These are phyloP conservation scores for Athalia rosae DNA, from an alignment of 2,888 invertebrate genomes.

Conservation along the genomic window DNA sequence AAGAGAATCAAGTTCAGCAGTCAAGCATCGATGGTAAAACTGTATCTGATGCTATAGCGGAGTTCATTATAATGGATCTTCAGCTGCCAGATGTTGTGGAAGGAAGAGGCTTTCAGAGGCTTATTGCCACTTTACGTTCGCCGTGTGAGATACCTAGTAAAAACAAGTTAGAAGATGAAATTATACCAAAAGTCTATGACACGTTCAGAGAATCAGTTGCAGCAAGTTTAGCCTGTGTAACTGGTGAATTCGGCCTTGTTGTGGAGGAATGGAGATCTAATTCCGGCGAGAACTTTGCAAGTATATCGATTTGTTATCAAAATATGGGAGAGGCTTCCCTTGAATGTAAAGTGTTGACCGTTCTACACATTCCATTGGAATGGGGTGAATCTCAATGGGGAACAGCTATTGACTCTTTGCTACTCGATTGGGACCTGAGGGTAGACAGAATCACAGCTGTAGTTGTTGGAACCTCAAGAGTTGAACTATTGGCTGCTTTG, in stretches of 20 bases:
- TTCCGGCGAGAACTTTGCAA: conserved; percentile 70
- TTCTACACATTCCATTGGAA: conserved; percentile 71
- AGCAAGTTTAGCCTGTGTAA: conserved; percentile 62
- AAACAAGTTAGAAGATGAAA: conserved; percentile 72
- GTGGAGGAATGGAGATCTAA: conserved; percentile 74
- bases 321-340: conserved; percentile 68
- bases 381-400: conserved; percentile 72
- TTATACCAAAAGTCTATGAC: conserved; percentile 74
- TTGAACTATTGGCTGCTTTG: conserved; percentile 67
- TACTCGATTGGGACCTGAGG: conserved; percentile 72
- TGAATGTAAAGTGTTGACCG: conserved; percentile 72
- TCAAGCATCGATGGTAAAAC: conserved; percentile 68
- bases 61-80: conserved; percentile 74
- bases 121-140: conserved; percentile 72
- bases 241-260: conserved; percentile 70
- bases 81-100: conserved; percentile 74
- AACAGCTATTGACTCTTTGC: conserved; percentile 66
- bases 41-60: conserved; percentile 73
- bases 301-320: conserved; percentile 73
- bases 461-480: conserved; percentile 69
- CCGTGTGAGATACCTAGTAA: conserved; percentile 74
- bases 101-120: conserved; percentile 73
- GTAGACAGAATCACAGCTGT: conserved; percentile 72
- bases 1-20: conserved; percentile 62
- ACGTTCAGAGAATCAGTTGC: conserved; percentile 70